Percentiles rank a stretch among this genome's conserved stretches.
Evolutionary conservation across 30 jellyfish, hydroid and myxozoan genomes (phyloP).

Genomic region (Pelagia noctiluca): DNA sequence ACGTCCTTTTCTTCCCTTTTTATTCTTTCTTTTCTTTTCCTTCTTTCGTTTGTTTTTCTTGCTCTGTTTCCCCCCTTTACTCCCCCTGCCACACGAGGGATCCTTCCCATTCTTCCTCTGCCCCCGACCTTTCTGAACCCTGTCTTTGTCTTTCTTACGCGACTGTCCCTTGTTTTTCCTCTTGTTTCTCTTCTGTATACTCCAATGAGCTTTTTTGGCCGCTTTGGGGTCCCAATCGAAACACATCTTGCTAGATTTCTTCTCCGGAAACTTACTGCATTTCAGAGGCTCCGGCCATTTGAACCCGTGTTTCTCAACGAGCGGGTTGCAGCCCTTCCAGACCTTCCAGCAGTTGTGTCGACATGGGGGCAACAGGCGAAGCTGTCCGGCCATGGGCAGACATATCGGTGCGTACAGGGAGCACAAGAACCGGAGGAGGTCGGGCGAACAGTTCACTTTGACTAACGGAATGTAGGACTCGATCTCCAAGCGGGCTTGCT

Average conservation of each 20-base stretch:
- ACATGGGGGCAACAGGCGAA: slow-evolving; percentile 74
- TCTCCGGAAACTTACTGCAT: slow-evolving; percentile 79
- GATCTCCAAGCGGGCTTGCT: slow-evolving; percentile 75
- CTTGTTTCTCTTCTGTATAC: not conserved
- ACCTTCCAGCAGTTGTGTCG: slow-evolving; percentile 85
- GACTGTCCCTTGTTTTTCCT: too few relatives aligned
- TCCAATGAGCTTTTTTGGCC: too few relatives aligned
- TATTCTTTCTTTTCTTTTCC: too few relatives aligned
- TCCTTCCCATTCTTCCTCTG: too few relatives aligned
- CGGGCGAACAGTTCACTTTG: slow-evolving; percentile 67
- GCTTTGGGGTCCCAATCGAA: too few relatives aligned
- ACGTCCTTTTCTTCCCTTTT: not conserved
- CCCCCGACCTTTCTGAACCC: too few relatives aligned
- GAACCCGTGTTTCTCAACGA: slow-evolving; percentile 74
- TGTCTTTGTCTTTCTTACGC: too few relatives aligned
- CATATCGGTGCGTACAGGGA: slow-evolving; percentile 92
- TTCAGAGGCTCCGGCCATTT: slow-evolving; percentile 82
- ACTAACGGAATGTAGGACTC: slow-evolving; percentile 68
- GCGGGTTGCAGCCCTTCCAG: slow-evolving; percentile 59
- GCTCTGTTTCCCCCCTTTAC: too few relatives aligned
- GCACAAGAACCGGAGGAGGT: slow-evolving; percentile 77
- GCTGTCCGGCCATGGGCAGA: slow-evolving; percentile 42
- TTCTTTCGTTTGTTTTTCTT: too few relatives aligned
- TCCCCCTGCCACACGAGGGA: too few relatives aligned
- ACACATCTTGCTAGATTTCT: slow-evolving; percentile 65